Evolutionary conservation across 1,140 invertebrate genomes (phyloP), one percentile per base, ranked within the genome.

Genomic region (Epicauta chinensis): DNA sequence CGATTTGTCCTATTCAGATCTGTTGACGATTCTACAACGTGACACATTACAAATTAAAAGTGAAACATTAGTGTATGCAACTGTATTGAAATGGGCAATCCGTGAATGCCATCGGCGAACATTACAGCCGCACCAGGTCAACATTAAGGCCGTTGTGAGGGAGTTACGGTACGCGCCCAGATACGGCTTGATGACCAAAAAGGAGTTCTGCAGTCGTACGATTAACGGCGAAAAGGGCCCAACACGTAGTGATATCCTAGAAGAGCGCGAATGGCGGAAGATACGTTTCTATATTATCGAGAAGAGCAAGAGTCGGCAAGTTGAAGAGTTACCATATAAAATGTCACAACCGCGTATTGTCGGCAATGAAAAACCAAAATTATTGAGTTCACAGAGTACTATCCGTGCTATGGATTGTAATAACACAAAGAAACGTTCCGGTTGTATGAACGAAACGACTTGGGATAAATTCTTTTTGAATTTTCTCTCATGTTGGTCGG

Each of bases 131-230:
- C 54, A 54, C 15, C 31, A 55, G 23, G 37, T 53, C 7, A 62
- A 67, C 42, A 52, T 65, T 3, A 67, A 60, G 34, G 61, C 62
- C 30, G 62, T 67, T 0, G 35, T 68, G 7, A 55, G 61, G 31
- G 55, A 68, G 16, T 49, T 70, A 14, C 34, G 59, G 6, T 65
- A 63, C 38, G 60, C 66, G 30, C 64, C 68, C 7, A 53, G 67
- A 37, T 70, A 70, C 16, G 66, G 68, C 31, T 53, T 70, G 11
- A 66, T 70, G 64, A 53, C 54, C 2, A 64, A 61, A 42, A 62
- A 58, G 30, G 65, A 68, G 38, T 70, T 70, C 42, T 38, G 43
- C 1, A 51, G 42, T n/a, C 44, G 61, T 35, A 63, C 57, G 2
- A 40, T 66, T 3, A 60, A 65, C 14, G 56, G 58, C 0, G 54